These are phyloP conservation scores for Hippocampus abdominalis DNA, from an alignment of 2,113 vertebrate species.

Conservation along the genomic window DNA sequence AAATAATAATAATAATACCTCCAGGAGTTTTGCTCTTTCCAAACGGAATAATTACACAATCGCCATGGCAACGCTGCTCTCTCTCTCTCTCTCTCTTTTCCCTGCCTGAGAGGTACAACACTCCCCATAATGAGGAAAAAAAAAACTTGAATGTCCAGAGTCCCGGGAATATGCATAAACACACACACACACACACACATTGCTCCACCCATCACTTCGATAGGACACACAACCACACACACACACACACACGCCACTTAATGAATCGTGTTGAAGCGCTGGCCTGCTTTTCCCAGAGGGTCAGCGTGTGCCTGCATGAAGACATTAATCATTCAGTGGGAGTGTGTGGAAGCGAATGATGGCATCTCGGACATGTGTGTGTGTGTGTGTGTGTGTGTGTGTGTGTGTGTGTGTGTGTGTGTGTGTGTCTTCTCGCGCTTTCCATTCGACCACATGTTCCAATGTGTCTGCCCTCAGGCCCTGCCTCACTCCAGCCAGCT, in stretches of 20 bases:
- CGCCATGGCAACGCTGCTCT: conserved; percentile 44
- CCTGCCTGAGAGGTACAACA: background rate
- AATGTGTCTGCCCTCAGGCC: conserved; percentile 36
- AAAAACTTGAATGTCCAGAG: conserved; percentile 32
- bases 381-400: conserved; percentile 6
- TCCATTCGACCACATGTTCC: conserved; percentile 32
- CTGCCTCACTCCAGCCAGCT: conserved; percentile 17
- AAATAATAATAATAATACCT: conserved; percentile 2
- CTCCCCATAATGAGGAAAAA: conserved; percentile 13
- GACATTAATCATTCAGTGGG: conserved; percentile 62
- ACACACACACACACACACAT: conserved; percentile 22
- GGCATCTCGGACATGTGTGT: conserved; percentile 14
- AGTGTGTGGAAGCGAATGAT: conserved; percentile 50
- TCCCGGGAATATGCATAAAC: conserved; percentile 28
- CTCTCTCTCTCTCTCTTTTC: conserved; percentile 6
- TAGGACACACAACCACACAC: conserved; percentile 22
- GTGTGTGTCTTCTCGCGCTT: conserved; percentile 9
- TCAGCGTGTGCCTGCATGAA: conserved; percentile 52
- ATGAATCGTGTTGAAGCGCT: conserved; percentile 63
- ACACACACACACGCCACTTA: conserved; percentile 38
- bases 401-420: background rate
- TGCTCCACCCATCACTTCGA: conserved; percentile 7
- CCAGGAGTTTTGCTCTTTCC: conserved; percentile 15
- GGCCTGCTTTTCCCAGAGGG: conserved; percentile 56
- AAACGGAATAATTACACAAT: conserved; percentile 42